Conservation (phyloP, 1,140 invertebrate species). For the Drosophila sulfurigaster region DNA sequence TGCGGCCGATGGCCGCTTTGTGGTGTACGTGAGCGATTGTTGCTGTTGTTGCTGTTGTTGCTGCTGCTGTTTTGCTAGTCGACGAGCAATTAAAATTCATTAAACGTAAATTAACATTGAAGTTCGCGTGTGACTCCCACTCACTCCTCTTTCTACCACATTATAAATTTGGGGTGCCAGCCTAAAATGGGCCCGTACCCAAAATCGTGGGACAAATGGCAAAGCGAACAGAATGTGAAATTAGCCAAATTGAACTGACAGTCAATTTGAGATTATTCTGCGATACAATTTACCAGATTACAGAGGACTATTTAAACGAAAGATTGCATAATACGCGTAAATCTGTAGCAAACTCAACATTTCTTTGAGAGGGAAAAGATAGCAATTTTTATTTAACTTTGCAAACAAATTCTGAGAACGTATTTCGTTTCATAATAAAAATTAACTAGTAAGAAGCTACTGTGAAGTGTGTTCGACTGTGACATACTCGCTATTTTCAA, state of each 20-base stretch:
- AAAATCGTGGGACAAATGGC: conserved; percentile 26
- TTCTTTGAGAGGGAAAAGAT: too few relatives aligned
- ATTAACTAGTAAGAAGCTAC: too few relatives aligned
- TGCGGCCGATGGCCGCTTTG: conserved; percentile 42
- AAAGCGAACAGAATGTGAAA: conserved; percentile 39
- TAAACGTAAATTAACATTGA: conserved; percentile 83
- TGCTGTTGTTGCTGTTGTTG: conserved; percentile 43
- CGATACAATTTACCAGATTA: conserved; percentile 28
- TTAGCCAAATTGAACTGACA: conserved; percentile 46
- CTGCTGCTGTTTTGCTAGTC: conserved; percentile 36
- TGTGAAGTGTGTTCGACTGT: too few relatives aligned
- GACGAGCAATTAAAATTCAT: conserved; percentile 77
- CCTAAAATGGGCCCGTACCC: background rate
- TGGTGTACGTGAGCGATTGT: conserved; percentile 65
- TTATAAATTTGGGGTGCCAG: conserved; percentile 65
- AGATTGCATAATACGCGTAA: background rate
- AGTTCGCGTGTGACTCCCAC: conserved; percentile 10
- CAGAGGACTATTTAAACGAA: background rate
- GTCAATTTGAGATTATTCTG: conserved; percentile 43
- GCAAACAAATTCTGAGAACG: too few relatives aligned
- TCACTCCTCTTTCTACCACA: background rate
- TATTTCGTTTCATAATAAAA: too few relatives aligned
- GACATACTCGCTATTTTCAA: too few relatives aligned
- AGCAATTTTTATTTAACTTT: too few relatives aligned
- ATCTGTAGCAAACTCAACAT: too few relatives aligned